Conservation (phyloP, 2,888 invertebrate species). For the Eucriotettix oculatus region DNA sequence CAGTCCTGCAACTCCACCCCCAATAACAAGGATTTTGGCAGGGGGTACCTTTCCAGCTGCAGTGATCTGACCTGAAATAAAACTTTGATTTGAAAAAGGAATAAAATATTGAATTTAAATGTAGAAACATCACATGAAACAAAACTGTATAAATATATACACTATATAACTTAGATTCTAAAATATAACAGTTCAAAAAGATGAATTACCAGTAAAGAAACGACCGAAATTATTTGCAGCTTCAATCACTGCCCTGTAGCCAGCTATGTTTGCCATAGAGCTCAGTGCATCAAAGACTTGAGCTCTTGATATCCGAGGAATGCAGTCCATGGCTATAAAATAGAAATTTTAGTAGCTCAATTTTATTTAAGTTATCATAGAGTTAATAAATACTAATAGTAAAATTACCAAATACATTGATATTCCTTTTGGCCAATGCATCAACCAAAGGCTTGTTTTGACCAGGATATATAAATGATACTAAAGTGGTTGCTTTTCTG, state of each 20-base stretch:
- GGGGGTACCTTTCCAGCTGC: conserved; percentile 82
- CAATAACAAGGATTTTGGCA: conserved; percentile 72
- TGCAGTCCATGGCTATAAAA: conserved; percentile 63
- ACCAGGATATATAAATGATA: conserved; percentile 73
- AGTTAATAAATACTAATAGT: background rate
- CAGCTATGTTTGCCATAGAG: conserved; percentile 83
- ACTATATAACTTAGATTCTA: background rate
- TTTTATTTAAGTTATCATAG: no score
- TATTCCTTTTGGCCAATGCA: conserved; percentile 44
- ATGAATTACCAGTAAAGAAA: conserved; percentile 60
- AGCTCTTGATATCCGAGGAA: conserved; percentile 73
- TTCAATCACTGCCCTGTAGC: conserved; percentile 77
- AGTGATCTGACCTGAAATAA: conserved; percentile 61
- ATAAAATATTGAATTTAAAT: background rate
- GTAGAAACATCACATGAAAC: no score
- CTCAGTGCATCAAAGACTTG: conserved; percentile 82
- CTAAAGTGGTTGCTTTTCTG: conserved; percentile 47
- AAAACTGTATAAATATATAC: no score
- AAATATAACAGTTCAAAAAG: background rate
- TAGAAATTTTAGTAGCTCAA: background rate
- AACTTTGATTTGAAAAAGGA: background rate
- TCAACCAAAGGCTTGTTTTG: conserved; percentile 62
- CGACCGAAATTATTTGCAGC: conserved; percentile 80
- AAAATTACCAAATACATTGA: conserved; percentile 62
- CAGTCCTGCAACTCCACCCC: conserved; percentile 79